Percentiles rank a stretch among this genome's conserved stretches.
phyloP scores from a whole-genome alignment of 2,113 vertebrate genomes.

The Pteruthius melanotis region DNA sequence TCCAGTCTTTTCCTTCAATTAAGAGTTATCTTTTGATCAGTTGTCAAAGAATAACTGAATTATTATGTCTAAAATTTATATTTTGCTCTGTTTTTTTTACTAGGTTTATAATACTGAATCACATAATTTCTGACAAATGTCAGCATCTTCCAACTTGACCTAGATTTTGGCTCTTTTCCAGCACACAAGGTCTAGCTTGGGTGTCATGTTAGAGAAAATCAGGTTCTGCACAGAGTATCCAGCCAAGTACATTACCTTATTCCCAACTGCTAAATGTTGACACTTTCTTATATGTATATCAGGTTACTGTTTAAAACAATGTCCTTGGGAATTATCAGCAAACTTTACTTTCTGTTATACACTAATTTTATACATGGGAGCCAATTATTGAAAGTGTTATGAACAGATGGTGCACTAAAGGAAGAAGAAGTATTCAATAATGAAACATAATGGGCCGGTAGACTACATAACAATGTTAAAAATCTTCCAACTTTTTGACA shows the following conservation, averaged over 20 bases:
- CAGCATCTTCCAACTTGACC: not conserved
- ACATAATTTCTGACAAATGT: not conserved
- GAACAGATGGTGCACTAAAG: constrained; percentile 49
- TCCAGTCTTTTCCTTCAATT: not conserved
- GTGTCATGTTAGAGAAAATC: not conserved
- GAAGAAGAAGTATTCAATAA: not conserved
- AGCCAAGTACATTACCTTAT: not conserved
- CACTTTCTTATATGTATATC: not conserved
- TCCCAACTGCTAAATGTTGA: not conserved
- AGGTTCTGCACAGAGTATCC: not conserved
- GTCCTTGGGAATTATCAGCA: constrained; percentile 35
- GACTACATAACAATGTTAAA: not conserved
- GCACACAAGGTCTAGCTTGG: not conserved
- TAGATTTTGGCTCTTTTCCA: constrained; percentile 11
- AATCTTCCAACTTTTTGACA: not conserved
- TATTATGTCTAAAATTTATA: not conserved
- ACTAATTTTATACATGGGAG: constrained; percentile 2
- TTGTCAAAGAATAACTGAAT: not conserved
- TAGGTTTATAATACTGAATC: not conserved
- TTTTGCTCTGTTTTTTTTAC: not conserved
- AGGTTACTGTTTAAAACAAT: constrained; percentile 35
- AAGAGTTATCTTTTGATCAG: not conserved
- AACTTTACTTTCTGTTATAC: constrained; percentile 45
- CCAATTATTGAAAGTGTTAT: constrained; percentile 20
- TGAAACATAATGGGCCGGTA: not conserved